These are phyloP conservation scores for Myotis myotis DNA, from an alignment of 2,797 vertebrate genomes.

Conservation along the genomic window DNA sequence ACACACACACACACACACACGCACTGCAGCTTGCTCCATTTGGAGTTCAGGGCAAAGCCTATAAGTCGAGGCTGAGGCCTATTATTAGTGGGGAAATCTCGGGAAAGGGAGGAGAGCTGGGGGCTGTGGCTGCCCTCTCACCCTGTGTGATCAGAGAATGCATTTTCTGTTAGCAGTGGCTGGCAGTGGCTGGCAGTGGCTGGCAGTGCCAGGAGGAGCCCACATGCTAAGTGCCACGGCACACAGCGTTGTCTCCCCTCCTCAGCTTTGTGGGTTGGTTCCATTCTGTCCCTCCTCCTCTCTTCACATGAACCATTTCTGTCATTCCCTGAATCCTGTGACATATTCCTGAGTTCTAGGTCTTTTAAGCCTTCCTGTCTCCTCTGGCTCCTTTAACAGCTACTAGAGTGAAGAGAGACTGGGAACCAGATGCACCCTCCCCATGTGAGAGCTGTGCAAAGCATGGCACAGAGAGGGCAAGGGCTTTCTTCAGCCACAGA, in stretches of 20 bases:
- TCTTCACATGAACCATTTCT: neutral
- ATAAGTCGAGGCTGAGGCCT: neutral
- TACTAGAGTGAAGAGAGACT: neutral
- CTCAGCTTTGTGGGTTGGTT: neutral
- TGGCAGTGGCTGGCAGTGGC: neutral
- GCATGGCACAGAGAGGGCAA: neutral
- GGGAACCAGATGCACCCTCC: neutral
- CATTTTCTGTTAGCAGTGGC: neutral
- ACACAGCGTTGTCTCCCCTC: neutral
- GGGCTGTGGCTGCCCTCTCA: neutral
- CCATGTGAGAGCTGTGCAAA: neutral
- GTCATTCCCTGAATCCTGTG: neutral
- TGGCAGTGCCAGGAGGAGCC: neutral
- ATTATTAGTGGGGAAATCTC: neutral
- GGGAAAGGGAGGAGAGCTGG: neutral
- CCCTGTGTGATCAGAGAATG: neutral
- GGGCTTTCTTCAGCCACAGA: neutral
- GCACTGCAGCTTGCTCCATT: neutral
- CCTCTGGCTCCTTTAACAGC: neutral
- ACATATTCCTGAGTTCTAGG: neutral
- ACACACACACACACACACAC: neutral
- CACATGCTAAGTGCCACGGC: rapidly evolving
- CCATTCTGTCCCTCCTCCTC: neutral
- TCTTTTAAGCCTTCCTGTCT: neutral
- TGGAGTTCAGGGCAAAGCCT: neutral